These are phyloP conservation scores for Trachelus troglodyta DNA, from an alignment of 2,888 invertebrate species.

Conservation along the genomic window DNA sequence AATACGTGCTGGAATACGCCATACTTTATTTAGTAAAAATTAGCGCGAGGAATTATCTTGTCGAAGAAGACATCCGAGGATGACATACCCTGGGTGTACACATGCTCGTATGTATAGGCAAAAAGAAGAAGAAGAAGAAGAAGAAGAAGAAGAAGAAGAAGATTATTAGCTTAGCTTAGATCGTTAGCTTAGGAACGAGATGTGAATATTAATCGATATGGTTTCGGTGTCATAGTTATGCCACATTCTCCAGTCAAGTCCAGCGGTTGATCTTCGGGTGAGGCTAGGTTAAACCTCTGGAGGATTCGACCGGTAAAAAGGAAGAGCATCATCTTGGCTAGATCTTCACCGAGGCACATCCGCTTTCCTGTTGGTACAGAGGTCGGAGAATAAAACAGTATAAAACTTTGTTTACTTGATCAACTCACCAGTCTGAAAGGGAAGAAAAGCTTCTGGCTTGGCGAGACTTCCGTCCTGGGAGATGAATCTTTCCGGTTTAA, in stretches of 20 bases:
- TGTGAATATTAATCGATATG: slow-evolving; percentile 67
- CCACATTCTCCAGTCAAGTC: slow-evolving; percentile 79
- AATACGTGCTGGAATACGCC: too few species aligned
- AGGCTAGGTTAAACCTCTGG: slow-evolving; percentile 69
- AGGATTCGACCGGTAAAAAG: slow-evolving; percentile 75
- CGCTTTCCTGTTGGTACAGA: slow-evolving; percentile 75
- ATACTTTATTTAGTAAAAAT: too few species aligned
- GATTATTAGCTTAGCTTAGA: slow-evolving; percentile 7
- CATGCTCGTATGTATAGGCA: too few species aligned
- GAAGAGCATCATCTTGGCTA: slow-evolving; percentile 78
- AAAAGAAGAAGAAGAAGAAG: too few species aligned
- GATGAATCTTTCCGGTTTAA: slow-evolving; percentile 78
- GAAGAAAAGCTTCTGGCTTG: slow-evolving; percentile 79
- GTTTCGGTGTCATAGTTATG: slow-evolving; percentile 78
- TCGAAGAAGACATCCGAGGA: too few species aligned
- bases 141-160: too few species aligned
- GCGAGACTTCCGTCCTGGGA: slow-evolving; percentile 72
- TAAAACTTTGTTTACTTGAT: neutral
- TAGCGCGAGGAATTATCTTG: too few species aligned
- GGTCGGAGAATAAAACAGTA: slow-evolving; percentile 11
- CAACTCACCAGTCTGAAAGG: slow-evolving; percentile 82
- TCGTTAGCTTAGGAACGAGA: slow-evolving; percentile 30
- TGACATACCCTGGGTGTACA: too few species aligned
- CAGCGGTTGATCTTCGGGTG: slow-evolving; percentile 64
- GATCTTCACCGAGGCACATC: slow-evolving; percentile 87